Evolutionary conservation across 2,888 invertebrate genomes (phyloP).

Genomic region (Oligia latruncula): DNA sequence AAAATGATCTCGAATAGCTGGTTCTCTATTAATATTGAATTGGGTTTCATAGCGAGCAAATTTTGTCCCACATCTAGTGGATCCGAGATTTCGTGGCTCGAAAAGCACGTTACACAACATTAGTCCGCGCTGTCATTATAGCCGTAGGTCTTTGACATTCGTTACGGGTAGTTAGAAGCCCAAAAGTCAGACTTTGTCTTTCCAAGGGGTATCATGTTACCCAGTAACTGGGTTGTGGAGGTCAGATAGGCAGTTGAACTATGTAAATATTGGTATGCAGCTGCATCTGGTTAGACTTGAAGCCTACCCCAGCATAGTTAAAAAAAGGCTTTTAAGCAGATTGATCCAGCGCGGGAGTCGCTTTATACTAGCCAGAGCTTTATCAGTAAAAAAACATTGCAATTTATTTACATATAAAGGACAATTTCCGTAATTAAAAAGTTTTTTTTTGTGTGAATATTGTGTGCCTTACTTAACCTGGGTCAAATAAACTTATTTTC

Average conservation of each 20-base stretch:
- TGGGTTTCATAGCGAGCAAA: not conserved
- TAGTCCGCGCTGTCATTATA: not conserved
- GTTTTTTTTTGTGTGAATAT: too few species aligned
- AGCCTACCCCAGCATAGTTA: not conserved
- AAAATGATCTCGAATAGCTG: not conserved
- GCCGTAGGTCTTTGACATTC: not conserved
- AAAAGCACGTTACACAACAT: not conserved
- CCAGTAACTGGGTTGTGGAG: not conserved
- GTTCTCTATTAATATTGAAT: not conserved
- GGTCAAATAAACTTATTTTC: too few species aligned
- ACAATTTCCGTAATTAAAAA: too few species aligned
- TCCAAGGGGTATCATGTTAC: not conserved
- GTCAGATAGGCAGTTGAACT: not conserved
- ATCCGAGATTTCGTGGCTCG: not conserved
- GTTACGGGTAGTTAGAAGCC: not conserved
- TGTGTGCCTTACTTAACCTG: too few species aligned
- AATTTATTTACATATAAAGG: not conserved
- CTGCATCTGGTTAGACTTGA: not conserved
- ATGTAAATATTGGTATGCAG: too few species aligned
- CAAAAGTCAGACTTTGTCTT: not conserved
- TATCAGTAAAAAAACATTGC: not conserved
- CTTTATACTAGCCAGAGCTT: too few species aligned
- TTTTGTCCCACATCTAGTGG: not conserved
- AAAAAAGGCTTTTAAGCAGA: not conserved
- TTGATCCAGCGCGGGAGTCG: not conserved